Conservation (phyloP, 2,888 invertebrate species). For the Lissonota sp. region DNA sequence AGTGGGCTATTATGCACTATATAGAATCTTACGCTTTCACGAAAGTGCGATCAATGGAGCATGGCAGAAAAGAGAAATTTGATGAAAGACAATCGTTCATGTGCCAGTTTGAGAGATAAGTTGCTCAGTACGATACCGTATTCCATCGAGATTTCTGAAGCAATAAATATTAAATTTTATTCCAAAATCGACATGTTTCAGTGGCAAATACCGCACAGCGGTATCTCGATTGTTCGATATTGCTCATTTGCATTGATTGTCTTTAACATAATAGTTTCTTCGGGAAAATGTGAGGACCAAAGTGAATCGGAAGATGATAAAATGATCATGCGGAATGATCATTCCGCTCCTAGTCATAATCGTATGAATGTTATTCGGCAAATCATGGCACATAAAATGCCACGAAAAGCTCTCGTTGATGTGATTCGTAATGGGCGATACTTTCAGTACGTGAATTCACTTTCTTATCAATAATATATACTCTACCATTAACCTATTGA, state of each 20-base stretch:
- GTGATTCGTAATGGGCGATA: constrained; percentile 75
- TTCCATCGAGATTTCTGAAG: constrained; percentile 12
- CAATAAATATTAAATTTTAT: constrained; percentile 14
- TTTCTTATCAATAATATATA: neutral
- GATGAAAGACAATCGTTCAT: constrained; percentile 4
- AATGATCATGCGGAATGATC: neutral
- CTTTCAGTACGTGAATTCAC: constrained; percentile 75
- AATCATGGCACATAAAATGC: constrained; percentile 62
- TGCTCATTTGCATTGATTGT: constrained; percentile 34
- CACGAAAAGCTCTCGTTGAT: constrained; percentile 70
- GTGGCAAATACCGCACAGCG: neutral
- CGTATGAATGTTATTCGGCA: constrained; percentile 59
- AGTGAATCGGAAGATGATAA: neutral
- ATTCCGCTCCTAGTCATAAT: neutral
- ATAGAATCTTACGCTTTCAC: constrained; percentile 70
- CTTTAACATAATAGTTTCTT: constrained; percentile 12
- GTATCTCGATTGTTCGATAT: neutral
- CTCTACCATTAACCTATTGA: no score
- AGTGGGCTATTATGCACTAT: no score
- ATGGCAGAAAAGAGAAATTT: constrained; percentile 45
- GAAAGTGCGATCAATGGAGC: constrained; percentile 69
- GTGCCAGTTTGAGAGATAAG: constrained; percentile 16
- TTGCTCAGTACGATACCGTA: constrained; percentile 17
- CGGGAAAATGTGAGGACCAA: constrained; percentile 5
- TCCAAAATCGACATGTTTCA: neutral